Base-by-base conservation (phyloP, 2,888 invertebrate genomes). In the Yponomeuta sedellus region DNA sequence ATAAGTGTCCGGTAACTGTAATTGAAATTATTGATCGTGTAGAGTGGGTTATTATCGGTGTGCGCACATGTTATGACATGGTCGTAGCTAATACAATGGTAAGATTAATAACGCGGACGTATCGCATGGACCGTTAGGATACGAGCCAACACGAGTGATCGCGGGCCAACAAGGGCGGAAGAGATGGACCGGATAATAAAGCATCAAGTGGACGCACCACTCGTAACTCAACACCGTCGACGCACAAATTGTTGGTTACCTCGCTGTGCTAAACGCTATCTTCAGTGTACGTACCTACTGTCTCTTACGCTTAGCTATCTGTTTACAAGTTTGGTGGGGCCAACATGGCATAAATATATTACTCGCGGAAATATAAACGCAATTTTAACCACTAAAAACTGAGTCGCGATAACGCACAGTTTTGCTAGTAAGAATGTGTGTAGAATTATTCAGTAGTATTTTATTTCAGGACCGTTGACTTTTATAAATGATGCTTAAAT, bases 111-210 rank as follows among this genome's bases (percentile, higher is more conserved):
- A 86, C 77, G 77, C 83, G 85, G 84, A 85, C 82, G 83, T 85
- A 83, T 83, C 79, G 77, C n/a, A 25, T 58, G 64, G 56, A 61
- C 66, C 66, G 66, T 66, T 67, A 67, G 61, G 19, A 58, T 39
- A 34, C 61, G 58, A 57, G 64, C 78, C 81, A 86, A 88, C 87
- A 87, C 83, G 84, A 84, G 82, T 82, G 85, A 87, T 85, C 85
- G 78, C 76, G 74, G 81, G 76, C 85, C 86, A 84, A 88, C 88
- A 86, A 87, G 87, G 84, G 85, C 88, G 88, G 88, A 88, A 89
- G 87, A 89, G 88, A 89, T 88, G 87, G 79, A 79, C 83, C 80
- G 78, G 87, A 88, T 88, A 85, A 86, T 89, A 89, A 89, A 89
- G 80, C 86, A 88, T 88, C 86, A 85, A 78, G 75, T 76, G 71